Base-by-base conservation (phyloP, 2,797 vertebrate species). In the Vespertilio murinus region DNA sequence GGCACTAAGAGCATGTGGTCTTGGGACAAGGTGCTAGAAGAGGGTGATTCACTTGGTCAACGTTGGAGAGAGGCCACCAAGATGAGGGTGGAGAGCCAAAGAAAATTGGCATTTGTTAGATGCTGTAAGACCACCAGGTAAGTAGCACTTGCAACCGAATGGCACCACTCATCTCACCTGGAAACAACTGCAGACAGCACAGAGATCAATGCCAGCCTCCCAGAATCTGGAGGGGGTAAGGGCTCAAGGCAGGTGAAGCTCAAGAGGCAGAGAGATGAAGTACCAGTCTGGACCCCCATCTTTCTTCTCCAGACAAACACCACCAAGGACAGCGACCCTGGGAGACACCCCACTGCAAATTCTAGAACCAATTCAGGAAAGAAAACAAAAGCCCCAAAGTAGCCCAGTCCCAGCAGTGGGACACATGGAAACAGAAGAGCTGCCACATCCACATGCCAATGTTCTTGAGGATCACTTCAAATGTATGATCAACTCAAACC, bases 301-400 rank as follows among this genome's bases (percentile, higher is more conserved):
- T 8, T 40, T 54, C 38, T 56, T 75, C 23, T 35, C 59, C 12
- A 52, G 40, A 13, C 5, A 69, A 52, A 16, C 61, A 45, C 0
- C 56, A 30, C 4, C 0, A 1, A 14, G 5, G 56, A 35, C 1
- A 0, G 52, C 0, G 13, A 33, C 22, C 2, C 52, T 0, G 23
- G 28, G 8, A 35, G 56, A 35, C 54, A 8, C 33, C 25, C 54
- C 6, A 2, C 6, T 1, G 1, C 22, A 30, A 1, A 33, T 0
- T 4, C 13, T 11, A 35, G 47, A 33, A 40, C 25, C 71, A 59
- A 25, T 35, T 6, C 35, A 9, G 18, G 7, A 69, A 5, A 6
- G 8, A 12, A n/a, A 54, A 30, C 52, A 35, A 11, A 40, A n/a
- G 8, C 5, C 14, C 73, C 54, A 8, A 33, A 30, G 20, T 75